Evolutionary conservation across 2,797 vertebrate genomes (phyloP).

Genomic region (Eulemur albifrons): DNA sequence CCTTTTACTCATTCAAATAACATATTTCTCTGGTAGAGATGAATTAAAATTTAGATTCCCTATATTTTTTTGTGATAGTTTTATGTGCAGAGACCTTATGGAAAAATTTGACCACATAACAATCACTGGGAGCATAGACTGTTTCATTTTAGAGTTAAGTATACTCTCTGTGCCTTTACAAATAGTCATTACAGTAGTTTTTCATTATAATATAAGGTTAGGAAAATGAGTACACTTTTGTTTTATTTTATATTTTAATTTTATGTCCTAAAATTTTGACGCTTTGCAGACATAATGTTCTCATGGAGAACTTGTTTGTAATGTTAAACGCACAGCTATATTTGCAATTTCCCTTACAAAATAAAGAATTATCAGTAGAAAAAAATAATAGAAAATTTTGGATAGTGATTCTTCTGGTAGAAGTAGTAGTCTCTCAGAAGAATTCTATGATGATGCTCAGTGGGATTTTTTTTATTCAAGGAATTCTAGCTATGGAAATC

Average conservation of each 20-base stretch:
- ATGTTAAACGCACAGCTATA: not conserved
- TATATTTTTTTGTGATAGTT: not conserved
- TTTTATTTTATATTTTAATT: conserved; percentile 20
- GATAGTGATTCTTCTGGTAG: not conserved
- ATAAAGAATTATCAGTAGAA: not conserved
- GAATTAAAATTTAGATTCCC: not conserved
- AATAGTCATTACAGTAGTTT: not conserved
- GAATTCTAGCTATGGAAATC: not conserved
- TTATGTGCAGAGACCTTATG: not conserved
- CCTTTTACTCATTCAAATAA: not conserved
- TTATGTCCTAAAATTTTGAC: not conserved
- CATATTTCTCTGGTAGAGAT: conserved; percentile 17
- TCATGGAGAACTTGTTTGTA: not conserved
- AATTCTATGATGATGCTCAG: not conserved
- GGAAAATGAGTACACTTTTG: not conserved
- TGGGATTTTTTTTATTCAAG: not conserved
- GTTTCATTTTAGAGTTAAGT: conserved; percentile 16
- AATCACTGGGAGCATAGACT: not conserved
- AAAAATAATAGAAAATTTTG: not conserved
- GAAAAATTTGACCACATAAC: not conserved
- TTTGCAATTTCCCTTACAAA: not conserved
- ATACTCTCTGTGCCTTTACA: not conserved
- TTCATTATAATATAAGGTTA: not conserved
- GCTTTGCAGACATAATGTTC: not conserved
- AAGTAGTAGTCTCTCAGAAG: not conserved